Conservation (phyloP, 2,113 vertebrate species). For the Sprattus sprattus region DNA sequence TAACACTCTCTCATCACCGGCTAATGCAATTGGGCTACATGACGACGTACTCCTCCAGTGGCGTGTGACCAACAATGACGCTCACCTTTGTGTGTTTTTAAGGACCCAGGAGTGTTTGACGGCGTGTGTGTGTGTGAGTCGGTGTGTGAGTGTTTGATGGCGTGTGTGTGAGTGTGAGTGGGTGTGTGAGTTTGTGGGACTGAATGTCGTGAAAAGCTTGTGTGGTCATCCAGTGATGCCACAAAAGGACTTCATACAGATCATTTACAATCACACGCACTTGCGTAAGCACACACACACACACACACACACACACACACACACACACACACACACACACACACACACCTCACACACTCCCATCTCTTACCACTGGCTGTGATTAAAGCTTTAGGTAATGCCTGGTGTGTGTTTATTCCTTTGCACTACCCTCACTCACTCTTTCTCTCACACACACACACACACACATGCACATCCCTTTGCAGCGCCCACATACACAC, state of each 20-base stretch:
- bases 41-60: background rate
- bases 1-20: background rate
- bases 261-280: background rate
- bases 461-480: background rate
- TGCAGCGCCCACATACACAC: background rate
- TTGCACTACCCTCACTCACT: background rate
- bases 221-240: background rate
- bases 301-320: slow-evolving; percentile 35
- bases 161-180: too few species aligned
- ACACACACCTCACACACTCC: slow-evolving; percentile 30
- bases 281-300: background rate
- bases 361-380: slow-evolving; percentile 16
- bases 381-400: slow-evolving; percentile 29
- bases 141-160: background rate
- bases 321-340: slow-evolving; percentile 27
- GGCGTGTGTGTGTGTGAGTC: background rate
- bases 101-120: background rate
- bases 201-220: too few species aligned
- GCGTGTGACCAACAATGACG: background rate
- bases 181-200: too few species aligned
- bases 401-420: slow-evolving; percentile 26
- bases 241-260: background rate
- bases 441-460: background rate
- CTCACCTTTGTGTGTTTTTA: background rate
- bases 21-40: slow-evolving; percentile 2